Evolutionary conservation across 2,113 vertebrate species (phyloP).

Genomic region (Lepidothrix coronata): DNA sequence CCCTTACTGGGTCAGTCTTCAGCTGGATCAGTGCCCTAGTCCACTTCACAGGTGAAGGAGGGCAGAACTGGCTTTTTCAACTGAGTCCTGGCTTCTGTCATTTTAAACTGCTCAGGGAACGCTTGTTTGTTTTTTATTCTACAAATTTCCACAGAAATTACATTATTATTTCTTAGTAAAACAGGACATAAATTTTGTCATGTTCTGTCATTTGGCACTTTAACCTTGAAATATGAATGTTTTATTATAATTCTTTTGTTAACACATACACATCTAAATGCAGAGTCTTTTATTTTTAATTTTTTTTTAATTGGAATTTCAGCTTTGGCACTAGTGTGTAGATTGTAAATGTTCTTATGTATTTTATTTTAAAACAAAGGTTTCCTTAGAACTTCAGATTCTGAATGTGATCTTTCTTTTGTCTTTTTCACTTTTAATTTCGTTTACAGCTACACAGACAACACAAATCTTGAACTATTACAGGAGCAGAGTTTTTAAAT

Average conservation of each 20-base stretch:
- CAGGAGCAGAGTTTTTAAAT: background rate
- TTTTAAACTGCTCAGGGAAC: background rate
- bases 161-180: background rate
- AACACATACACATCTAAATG: background rate
- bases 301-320: background rate
- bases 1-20: background rate
- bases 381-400: background rate
- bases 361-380: background rate
- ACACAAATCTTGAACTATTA: background rate
- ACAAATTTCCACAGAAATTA: background rate
- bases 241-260: background rate
- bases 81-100: background rate
- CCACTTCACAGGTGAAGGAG: background rate
- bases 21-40: background rate
- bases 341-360: background rate
- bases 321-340: background rate
- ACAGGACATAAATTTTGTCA: background rate
- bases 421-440: background rate
- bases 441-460: background rate
- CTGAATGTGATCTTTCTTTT: background rate
- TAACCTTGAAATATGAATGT: background rate
- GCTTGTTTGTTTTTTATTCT: accelerated
- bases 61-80: background rate
- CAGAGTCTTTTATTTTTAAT: background rate
- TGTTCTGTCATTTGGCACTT: background rate